These are phyloP conservation scores for Eilema caniola DNA, from an alignment of 2,888 invertebrate species.

Conservation along the genomic window DNA sequence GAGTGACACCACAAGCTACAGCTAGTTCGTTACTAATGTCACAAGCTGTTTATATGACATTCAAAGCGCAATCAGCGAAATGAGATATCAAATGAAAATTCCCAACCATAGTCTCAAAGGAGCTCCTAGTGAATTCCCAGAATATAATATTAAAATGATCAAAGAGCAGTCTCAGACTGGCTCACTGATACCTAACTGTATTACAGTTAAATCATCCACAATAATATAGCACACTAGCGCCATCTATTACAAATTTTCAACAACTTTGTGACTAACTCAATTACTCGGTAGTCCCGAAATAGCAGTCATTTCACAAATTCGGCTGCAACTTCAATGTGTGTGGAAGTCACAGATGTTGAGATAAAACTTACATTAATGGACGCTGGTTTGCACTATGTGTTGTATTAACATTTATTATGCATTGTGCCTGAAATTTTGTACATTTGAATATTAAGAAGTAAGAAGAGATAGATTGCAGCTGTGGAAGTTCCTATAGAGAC, in stretches of 20 bases:
- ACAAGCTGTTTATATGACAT: not conserved
- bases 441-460: not conserved
- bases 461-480: too few species aligned
- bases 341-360: slow-evolving; percentile 22
- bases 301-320: slow-evolving; percentile 49
- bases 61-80: not conserved
- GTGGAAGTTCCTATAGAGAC: too few species aligned
- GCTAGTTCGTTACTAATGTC: not conserved
- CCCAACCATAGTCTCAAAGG: not conserved
- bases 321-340: slow-evolving; percentile 28
- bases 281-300: slow-evolving; percentile 47
- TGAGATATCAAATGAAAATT: slow-evolving; percentile 5
- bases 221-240: slow-evolving; percentile 44
- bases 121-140: not conserved
- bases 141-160: slow-evolving; percentile 14
- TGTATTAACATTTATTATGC: not conserved
- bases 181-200: slow-evolving; percentile 31
- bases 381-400: not conserved
- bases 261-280: slow-evolving; percentile 52
- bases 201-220: slow-evolving; percentile 41
- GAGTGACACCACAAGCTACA: not conserved
- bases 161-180: slow-evolving; percentile 10
- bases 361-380: not conserved
- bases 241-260: slow-evolving; percentile 44
- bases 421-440: not conserved